Conservation (phyloP, 2,113 vertebrate species). For the Larimichthys polyactis region DNA sequence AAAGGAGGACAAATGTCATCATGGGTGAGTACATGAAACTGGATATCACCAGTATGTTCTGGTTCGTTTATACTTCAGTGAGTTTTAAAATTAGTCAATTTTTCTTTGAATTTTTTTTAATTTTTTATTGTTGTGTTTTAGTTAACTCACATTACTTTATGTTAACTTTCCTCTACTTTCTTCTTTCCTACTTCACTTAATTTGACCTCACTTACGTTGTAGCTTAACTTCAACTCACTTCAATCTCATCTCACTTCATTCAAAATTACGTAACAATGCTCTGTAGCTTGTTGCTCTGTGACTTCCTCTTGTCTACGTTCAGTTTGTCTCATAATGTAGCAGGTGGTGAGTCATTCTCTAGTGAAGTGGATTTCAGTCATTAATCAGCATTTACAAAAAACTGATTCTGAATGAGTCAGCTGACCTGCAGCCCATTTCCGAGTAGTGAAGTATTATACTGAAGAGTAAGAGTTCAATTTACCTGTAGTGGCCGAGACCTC, state of each 20-base stretch:
- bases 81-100: no score
- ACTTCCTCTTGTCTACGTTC: background rate
- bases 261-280: no score
- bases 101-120: no score
- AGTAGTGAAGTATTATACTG: background rate
- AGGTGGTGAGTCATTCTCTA: background rate
- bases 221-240: background rate
- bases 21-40: no score
- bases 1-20: background rate
- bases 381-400: background rate
- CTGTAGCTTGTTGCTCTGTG: background rate
- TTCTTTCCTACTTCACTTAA: no score
- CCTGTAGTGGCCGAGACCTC: background rate
- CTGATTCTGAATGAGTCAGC: conserved; percentile 3
- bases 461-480: background rate
- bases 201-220: no score
- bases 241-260: background rate
- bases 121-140: no score
- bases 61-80: no score
- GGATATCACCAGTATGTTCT: no score
- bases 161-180: no score
- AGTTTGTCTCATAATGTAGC: background rate
- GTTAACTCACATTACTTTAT: no score
- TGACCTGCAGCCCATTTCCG: no score
- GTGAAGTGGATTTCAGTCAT: background rate